phyloP scores from a whole-genome alignment of 1,140 invertebrate species.

The Galleria mellonella region DNA sequence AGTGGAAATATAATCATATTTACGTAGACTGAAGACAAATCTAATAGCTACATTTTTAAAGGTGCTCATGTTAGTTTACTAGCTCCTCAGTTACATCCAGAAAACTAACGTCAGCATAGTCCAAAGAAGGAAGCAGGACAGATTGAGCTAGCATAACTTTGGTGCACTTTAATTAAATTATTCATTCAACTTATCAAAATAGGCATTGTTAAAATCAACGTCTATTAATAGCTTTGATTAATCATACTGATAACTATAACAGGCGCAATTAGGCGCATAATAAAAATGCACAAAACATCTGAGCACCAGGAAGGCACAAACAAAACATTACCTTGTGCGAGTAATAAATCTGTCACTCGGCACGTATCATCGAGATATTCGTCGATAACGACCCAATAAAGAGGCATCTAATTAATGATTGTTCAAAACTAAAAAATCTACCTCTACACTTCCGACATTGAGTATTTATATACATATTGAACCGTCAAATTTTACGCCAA shows the following conservation, averaged over 20 bases:
- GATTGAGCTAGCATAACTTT: too few species aligned
- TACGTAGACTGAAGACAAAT: too few species aligned
- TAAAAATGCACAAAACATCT: conserved; percentile 29
- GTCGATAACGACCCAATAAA: conserved; percentile 49
- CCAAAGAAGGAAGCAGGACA: too few species aligned
- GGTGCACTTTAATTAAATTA: too few species aligned
- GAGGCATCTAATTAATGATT: conserved; percentile 57
- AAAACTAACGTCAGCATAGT: too few species aligned
- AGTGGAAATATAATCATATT: too few species aligned
- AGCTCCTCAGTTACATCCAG: too few species aligned
- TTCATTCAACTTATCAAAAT: too few species aligned
- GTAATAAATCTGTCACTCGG: conserved; percentile 60
- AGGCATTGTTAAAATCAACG: too few species aligned
- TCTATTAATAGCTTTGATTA: too few species aligned
- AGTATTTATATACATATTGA: conserved; percentile 34
- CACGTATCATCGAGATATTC: conserved; percentile 37
- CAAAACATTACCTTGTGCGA: conserved; percentile 41
- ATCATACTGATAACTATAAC: background rate
- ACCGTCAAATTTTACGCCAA: conserved; percentile 26
- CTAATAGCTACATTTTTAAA: too few species aligned
- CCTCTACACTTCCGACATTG: conserved; percentile 35
- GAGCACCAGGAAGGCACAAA: conserved; percentile 41
- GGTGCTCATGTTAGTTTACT: too few species aligned
- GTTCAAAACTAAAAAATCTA: conserved; percentile 41
- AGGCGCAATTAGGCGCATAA: conserved; percentile 18